phyloP scores from a whole-genome alignment of 2,888 invertebrate genomes.

The Rutpela maculata region DNA sequence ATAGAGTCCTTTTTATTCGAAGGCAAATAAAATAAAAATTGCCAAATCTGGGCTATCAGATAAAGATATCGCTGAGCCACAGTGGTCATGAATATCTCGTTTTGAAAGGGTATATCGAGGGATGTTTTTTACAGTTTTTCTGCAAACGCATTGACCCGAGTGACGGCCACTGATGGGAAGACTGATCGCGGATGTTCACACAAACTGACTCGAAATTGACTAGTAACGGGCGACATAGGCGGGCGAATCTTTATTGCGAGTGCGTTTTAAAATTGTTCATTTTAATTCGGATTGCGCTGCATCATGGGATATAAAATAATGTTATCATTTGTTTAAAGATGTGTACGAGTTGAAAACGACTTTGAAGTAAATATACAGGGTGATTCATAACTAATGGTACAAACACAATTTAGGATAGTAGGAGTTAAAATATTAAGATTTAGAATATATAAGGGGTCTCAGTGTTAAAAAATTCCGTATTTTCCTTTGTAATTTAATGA shows the following conservation, averaged over 20 bases:
- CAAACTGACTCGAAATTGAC: conserved; percentile 67
- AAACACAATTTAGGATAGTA: too few relatives aligned
- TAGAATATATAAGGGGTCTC: too few relatives aligned
- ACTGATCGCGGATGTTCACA: conserved; percentile 63
- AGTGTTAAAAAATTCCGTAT: too few relatives aligned
- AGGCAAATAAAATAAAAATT: conserved; percentile 21
- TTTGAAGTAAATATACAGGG: too few relatives aligned
- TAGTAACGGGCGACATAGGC: conserved; percentile 61
- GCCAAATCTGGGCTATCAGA: conserved; percentile 27
- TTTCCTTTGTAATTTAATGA: too few relatives aligned
- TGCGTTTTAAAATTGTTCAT: too few relatives aligned
- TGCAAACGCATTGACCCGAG: conserved; percentile 59
- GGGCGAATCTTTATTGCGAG: neutral
- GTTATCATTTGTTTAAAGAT: too few relatives aligned
- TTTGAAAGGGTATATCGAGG: conserved; percentile 22
- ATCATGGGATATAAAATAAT: too few relatives aligned
- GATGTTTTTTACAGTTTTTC: conserved; percentile 29
- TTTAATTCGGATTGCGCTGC: too few relatives aligned
- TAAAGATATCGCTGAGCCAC: conserved; percentile 25
- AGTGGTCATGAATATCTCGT: conserved; percentile 36
- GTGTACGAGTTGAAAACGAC: too few relatives aligned
- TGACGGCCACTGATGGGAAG: conserved; percentile 61
- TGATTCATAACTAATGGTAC: too few relatives aligned
- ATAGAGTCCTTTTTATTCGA: conserved; percentile 6
- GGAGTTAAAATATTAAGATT: too few relatives aligned